phyloP scores from a whole-genome alignment of 2,888 invertebrate species.

The Xanthia togata region DNA sequence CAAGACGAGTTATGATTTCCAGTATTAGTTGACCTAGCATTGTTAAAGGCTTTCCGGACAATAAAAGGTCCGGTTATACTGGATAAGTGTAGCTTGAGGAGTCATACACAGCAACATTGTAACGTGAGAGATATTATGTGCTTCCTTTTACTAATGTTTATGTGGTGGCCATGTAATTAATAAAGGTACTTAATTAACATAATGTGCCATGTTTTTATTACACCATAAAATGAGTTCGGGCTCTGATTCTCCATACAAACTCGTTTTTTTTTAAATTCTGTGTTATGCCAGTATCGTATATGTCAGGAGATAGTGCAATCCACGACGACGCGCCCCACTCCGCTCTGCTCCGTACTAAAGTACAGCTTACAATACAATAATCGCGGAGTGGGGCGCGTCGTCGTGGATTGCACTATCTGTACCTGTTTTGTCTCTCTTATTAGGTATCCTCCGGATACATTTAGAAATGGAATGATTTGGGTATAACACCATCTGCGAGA shows the following conservation, averaged over 20 bases:
- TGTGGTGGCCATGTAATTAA: constrained; percentile 15
- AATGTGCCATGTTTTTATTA: constrained; percentile 18
- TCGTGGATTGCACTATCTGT: no score
- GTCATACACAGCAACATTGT: constrained; percentile 5
- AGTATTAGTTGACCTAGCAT: not conserved
- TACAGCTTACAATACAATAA: no score
- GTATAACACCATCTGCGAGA: not conserved
- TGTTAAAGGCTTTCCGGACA: not conserved
- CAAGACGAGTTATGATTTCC: not conserved
- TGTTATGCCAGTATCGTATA: not conserved
- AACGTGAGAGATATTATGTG: not conserved
- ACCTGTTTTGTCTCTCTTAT: not conserved
- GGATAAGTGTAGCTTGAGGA: not conserved
- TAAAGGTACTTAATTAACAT: constrained; percentile 1
- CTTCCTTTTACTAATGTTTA: constrained; percentile 29
- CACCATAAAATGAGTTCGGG: constrained; percentile 12
- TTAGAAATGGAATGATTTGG: not conserved
- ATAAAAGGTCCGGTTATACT: not conserved
- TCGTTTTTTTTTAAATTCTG: not conserved
- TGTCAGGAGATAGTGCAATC: no score
- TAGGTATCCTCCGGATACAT: not conserved
- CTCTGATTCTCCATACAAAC: not conserved
- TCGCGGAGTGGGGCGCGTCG: no score
- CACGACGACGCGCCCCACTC: no score
- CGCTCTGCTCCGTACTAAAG: no score